phyloP scores from a whole-genome alignment of 2,113 vertebrate species.

The Vulpes vulpes region DNA sequence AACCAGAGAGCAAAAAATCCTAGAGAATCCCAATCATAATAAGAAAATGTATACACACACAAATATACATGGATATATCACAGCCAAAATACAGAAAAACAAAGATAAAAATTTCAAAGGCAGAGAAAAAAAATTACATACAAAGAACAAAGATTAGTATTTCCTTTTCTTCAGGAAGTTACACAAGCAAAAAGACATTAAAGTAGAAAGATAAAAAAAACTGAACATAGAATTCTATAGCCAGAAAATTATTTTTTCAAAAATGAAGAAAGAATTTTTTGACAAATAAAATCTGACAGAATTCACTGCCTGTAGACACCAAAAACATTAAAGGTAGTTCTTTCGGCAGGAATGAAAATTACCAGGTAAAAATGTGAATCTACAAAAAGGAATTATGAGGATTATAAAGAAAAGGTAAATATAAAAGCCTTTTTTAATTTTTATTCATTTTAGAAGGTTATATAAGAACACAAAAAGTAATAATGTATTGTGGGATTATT shows the following conservation, averaged over 20 bases:
- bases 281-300: not conserved
- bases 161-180: not conserved
- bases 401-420: not conserved
- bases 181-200: not conserved
- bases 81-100: not conserved
- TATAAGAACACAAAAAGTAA: constrained; percentile 44
- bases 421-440: not conserved
- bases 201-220: not conserved
- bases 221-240: not conserved
- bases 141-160: not conserved
- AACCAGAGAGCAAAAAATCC: constrained; percentile 12
- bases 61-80: not conserved
- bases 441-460: not conserved
- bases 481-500: not conserved
- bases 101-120: not conserved
- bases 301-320: not conserved
- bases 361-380: not conserved
- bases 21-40: not conserved
- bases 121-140: not conserved
- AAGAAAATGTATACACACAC: not conserved
- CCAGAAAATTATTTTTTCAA: not conserved
- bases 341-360: not conserved
- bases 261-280: constrained; percentile 16
- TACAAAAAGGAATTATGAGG: not conserved
- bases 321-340: constrained; percentile 1